Percentiles rank a stretch among this genome's conserved stretches.
These are phyloP conservation scores for Machimus rusticus DNA, from an alignment of 2,888 invertebrate genomes.

Conservation along the genomic window DNA sequence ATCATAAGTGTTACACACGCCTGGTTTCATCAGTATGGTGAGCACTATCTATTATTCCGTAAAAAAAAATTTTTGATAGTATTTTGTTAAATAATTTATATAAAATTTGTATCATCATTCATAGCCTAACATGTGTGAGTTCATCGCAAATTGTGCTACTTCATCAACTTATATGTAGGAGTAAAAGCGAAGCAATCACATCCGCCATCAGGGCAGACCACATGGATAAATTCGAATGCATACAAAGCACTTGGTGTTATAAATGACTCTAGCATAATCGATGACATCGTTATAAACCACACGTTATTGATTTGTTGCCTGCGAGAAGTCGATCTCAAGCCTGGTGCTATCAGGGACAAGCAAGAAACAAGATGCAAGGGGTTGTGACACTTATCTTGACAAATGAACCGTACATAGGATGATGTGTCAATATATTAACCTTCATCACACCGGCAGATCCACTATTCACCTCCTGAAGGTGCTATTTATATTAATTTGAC, in stretches of 20 bases:
- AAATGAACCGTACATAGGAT: constrained; percentile 6
- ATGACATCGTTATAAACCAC: constrained; percentile 29
- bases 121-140: neutral
- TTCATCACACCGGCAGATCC: constrained; percentile 10
- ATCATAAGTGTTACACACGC: too few relatives aligned
- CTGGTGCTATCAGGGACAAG: neutral
- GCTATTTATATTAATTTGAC: neutral
- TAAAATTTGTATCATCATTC: neutral
- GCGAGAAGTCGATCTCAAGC: neutral
- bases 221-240: neutral
- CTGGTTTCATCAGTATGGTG: too few relatives aligned
- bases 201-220: neutral
- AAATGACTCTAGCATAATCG: constrained; percentile 3
- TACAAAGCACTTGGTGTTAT: neutral
- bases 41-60: too few relatives aligned
- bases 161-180: neutral
- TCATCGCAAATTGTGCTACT: neutral
- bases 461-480: neutral
- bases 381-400: constrained; percentile 11
- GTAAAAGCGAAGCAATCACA: neutral
- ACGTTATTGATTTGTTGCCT: constrained; percentile 7
- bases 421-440: constrained; percentile 21
- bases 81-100: neutral
- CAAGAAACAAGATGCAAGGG: neutral
- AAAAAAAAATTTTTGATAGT: neutral